Percentiles rank a stretch among this genome's conserved stretches.
Evolutionary conservation across 2,113 vertebrate species (phyloP).

Genomic region (Steatornis caripensis): DNA sequence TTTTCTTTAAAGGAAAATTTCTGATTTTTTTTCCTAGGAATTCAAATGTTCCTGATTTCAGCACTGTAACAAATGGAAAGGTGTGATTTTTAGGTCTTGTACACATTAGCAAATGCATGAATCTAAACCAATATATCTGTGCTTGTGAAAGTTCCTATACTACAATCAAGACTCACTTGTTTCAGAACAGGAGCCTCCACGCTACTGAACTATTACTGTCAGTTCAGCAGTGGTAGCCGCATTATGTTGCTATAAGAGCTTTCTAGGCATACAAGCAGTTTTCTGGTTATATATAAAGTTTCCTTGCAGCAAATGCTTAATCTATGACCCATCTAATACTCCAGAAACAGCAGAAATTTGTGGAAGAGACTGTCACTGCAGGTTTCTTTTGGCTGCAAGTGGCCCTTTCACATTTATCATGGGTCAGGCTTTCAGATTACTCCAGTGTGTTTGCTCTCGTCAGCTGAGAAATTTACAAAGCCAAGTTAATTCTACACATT

Average conservation of each 20-base stretch:
- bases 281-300: neutral
- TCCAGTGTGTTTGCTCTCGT: neutral
- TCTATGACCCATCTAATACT: neutral
- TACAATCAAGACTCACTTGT: neutral
- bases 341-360: neutral
- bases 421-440: neutral
- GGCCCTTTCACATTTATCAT: neutral
- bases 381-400: neutral
- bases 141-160: neutral
- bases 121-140: neutral
- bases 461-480: neutral
- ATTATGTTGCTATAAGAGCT: neutral
- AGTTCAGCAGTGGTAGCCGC: neutral
- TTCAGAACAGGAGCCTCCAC: neutral
- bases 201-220: neutral
- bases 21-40: neutral
- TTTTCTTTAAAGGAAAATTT: neutral
- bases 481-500: neutral
- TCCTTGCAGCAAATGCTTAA: neutral
- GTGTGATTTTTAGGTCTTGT: neutral
- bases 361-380: neutral
- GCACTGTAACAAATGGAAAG: neutral
- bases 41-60: neutral
- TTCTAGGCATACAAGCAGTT: neutral
- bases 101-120: neutral